Conservation (phyloP, 1,140 invertebrate species). For the Calliopsis andreniformis region DNA sequence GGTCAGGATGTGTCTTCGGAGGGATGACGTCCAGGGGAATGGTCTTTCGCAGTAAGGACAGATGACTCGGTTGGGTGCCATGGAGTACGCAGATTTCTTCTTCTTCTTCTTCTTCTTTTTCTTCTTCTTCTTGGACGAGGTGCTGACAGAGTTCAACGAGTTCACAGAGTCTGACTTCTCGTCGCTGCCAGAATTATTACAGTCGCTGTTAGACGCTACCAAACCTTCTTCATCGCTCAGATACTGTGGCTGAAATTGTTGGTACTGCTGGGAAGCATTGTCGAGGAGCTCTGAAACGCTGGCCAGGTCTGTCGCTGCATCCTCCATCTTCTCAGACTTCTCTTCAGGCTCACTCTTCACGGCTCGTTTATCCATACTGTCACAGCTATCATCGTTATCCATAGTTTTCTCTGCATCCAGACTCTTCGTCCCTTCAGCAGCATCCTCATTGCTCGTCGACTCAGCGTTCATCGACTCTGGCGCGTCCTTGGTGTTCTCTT, state of each 20-base stretch:
- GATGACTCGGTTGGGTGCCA: constrained; percentile 94
- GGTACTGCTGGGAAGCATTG: constrained; percentile 88
- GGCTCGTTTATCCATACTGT: background rate
- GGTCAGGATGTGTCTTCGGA: constrained; percentile 94
- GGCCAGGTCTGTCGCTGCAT: constrained; percentile 84
- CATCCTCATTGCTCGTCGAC: constrained; percentile 7
- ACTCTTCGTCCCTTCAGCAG: background rate
- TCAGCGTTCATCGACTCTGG: constrained; percentile 56
- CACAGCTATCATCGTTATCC: background rate
- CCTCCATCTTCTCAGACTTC: constrained; percentile 67
- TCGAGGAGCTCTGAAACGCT: constrained; percentile 90
- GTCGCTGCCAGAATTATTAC: constrained; percentile 91
- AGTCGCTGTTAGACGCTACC: constrained; percentile 88
- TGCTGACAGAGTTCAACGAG: constrained; percentile 68
- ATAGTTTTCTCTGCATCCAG: background rate
- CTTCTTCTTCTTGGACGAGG: constrained; percentile 67
- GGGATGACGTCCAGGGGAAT: constrained; percentile 97
- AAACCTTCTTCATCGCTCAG: constrained; percentile 88
- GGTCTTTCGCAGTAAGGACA: constrained; percentile 96
- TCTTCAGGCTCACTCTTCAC: constrained; percentile 50
- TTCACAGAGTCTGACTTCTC: constrained; percentile 84
- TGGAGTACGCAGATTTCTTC: constrained; percentile 97
- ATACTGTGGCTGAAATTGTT: constrained; percentile 84
- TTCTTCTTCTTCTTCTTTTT: constrained; percentile 82
- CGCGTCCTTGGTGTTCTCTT: constrained; percentile 34